A percentile compares a stretch with the other conserved stretches of the same genome.
phyloP scores from a whole-genome alignment of 2,113 vertebrate species.

The Hypanus sabinus region DNA sequence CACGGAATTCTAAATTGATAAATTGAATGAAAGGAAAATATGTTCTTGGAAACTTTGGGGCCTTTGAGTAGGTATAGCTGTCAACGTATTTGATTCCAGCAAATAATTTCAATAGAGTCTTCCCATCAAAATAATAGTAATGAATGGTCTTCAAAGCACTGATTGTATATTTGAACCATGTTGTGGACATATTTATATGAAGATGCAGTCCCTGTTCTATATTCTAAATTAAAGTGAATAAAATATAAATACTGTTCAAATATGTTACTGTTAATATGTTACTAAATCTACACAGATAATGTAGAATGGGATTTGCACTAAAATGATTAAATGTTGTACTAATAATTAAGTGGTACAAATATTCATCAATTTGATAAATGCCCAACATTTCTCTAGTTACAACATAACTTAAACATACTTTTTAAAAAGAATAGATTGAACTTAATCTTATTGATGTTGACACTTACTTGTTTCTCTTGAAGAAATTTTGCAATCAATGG shows the following conservation, averaged over 20 bases:
- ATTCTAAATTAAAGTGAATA: neutral
- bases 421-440: neutral
- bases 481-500: conserved; percentile 61
- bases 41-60: neutral
- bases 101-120: neutral
- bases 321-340: neutral
- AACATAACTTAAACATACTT: neutral
- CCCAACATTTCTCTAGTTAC: neutral
- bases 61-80: neutral
- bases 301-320: neutral
- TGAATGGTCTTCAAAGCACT: neutral
- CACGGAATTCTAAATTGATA: neutral
- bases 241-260: neutral
- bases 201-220: neutral
- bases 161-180: neutral
- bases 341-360: neutral
- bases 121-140: neutral
- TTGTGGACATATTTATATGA: neutral
- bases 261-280: too few species aligned
- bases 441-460: too few species aligned
- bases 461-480: conserved; percentile 61
- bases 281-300: too few species aligned
- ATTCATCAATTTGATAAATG: neutral
- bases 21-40: neutral
- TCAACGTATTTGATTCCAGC: neutral